Percentiles rank a stretch among this genome's conserved stretches.
Evolutionary conservation across 2,888 invertebrate genomes (phyloP).

Genomic region (Agriopis aurantiaria): DNA sequence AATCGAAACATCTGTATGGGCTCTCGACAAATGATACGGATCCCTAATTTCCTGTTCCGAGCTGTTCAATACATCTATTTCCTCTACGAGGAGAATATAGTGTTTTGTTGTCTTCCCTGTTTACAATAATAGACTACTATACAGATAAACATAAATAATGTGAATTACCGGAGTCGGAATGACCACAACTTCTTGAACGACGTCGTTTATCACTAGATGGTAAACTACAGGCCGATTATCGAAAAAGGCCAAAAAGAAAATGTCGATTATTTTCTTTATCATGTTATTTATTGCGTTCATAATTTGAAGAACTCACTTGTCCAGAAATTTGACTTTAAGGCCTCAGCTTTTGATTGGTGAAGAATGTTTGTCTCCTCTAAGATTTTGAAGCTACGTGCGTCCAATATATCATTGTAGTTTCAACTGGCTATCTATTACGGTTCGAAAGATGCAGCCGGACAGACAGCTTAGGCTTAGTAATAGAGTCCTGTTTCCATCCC

Average conservation of each 20-base stretch:
- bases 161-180: conserved; percentile 21
- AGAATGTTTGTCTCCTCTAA: too few relatives aligned
- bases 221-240: conserved; percentile 14
- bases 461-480: too few relatives aligned
- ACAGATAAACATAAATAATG: conserved; percentile 27
- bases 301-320: too few relatives aligned
- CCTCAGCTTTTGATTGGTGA: too few relatives aligned
- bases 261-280: background rate
- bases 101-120: conserved; percentile 35
- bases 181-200: conserved; percentile 21
- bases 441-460: too few relatives aligned
- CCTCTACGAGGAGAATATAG: conserved; percentile 32
- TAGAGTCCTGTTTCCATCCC: too few relatives aligned
- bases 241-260: conserved; percentile 1
- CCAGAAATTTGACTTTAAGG: background rate
- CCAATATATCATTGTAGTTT: too few relatives aligned
- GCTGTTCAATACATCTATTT: conserved; percentile 42
- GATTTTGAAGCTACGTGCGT: too few relatives aligned
- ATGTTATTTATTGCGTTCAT: too few relatives aligned
- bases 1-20: conserved; percentile 37
- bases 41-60: conserved; percentile 44
- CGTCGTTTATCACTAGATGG: conserved; percentile 15
- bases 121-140: conserved; percentile 27
- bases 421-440: too few relatives aligned
- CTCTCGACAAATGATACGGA: conserved; percentile 37